phyloP scores from a whole-genome alignment of 2,113 vertebrate species.

The Marmota monax region DNA sequence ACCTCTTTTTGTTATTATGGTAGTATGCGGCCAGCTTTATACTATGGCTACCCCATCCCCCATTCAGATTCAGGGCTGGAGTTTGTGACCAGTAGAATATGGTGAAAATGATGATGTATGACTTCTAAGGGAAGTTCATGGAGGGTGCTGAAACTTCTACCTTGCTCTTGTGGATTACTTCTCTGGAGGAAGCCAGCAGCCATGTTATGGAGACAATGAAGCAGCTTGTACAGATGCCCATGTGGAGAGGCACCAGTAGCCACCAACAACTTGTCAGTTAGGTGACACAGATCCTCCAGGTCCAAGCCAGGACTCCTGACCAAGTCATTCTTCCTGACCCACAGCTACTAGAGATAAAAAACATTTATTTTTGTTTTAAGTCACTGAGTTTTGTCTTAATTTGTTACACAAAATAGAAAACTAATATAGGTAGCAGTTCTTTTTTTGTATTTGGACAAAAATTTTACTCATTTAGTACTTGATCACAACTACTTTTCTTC shows the following conservation, averaged over 20 bases:
- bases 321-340: not conserved
- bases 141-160: not conserved
- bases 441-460: not conserved
- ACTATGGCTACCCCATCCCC: not conserved
- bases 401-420: not conserved
- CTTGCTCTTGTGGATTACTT: not conserved
- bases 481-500: not conserved
- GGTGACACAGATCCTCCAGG: not conserved
- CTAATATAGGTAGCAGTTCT: not conserved
- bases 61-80: not conserved
- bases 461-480: not conserved
- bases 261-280: not conserved
- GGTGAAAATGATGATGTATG: not conserved
- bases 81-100: not conserved
- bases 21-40: not conserved
- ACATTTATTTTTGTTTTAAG: conserved; percentile 6
- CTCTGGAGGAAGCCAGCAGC: not conserved
- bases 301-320: not conserved
- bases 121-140: not conserved
- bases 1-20: not conserved
- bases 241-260: not conserved
- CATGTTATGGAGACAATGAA: not conserved
- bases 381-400: not conserved
- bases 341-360: not conserved
- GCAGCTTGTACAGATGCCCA: not conserved